Base-by-base conservation (phyloP, 1,140 invertebrate species). In the Propsilocerus akamusi region DNA sequence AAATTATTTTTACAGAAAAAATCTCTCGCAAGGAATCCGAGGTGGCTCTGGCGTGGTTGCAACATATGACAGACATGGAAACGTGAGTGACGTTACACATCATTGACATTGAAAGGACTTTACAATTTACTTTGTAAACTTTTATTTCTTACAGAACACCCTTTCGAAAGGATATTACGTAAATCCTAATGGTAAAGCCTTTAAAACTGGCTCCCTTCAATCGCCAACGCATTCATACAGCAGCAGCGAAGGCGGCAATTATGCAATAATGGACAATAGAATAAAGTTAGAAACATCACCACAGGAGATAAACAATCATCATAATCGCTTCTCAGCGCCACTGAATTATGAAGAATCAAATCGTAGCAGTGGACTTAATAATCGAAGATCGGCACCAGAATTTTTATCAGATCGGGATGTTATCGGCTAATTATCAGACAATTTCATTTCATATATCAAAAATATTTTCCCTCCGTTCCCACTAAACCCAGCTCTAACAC, bases 51-150 rank as follows among this genome's bases (percentile, higher is more conserved):
- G 30, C 8, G 26, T 32, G n/a, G 22, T 28, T 30, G 22, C 30
- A n/a, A 23, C 48, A 17, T 23, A 48, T 48, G 26, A 26, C 12
- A n/a, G 25, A 48, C 47, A 48, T 48, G 25, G 26, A 48, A 48
- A 30, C 25, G 25, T 26, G 25, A 68, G 67, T 66, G 67, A 67
- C 68, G 68, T 68, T 52, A 66, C 54, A 66, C 65, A 63, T 68
- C n/a, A n/a, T n/a, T n/a, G n/a, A n/a, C n/a, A n/a, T n/a, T n/a
- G n/a, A n/a, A n/a, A n/a, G n/a, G n/a, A n/a, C n/a, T n/a, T n/a
- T n/a, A n/a, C n/a, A n/a, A n/a, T n/a, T n/a, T n/a, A n/a, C n/a
- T n/a, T n/a, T n/a, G n/a, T n/a, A n/a, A n/a, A n/a, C n/a, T n/a
- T n/a, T n/a, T n/a, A n/a, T n/a, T n/a, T n/a, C n/a, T n/a, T n/a